Evolutionary conservation across 1,140 invertebrate genomes (phyloP).

Genomic region (Papilio polytes): DNA sequence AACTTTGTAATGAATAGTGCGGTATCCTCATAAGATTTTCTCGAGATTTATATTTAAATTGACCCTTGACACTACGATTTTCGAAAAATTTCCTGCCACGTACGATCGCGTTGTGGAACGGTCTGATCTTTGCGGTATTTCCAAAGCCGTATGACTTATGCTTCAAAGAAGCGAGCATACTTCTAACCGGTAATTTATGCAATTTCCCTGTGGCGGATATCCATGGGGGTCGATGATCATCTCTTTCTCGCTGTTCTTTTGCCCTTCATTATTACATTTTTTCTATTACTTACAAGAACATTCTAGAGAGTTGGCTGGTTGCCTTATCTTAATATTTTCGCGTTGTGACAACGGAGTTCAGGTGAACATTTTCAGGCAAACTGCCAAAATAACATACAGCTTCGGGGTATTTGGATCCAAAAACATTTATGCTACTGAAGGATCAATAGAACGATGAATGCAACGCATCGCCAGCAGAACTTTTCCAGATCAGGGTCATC

Average conservation of each 20-base stretch:
- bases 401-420: neutral
- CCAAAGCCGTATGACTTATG: too few relatives aligned
- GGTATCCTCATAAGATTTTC: neutral
- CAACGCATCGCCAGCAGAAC: neutral
- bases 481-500: neutral
- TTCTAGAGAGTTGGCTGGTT: neutral
- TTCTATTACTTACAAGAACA: neutral
- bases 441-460: neutral
- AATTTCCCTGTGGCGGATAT: too few relatives aligned
- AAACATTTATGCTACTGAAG: neutral
- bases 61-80: too few relatives aligned
- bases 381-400: neutral
- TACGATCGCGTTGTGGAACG: too few relatives aligned
- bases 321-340: neutral
- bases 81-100: too few relatives aligned
- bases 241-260: too few relatives aligned
- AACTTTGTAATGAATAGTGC: neutral
- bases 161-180: too few relatives aligned
- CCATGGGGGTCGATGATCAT: too few relatives aligned
- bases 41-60: neutral
- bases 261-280: too few relatives aligned
- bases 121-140: too few relatives aligned
- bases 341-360: neutral
- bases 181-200: too few relatives aligned
- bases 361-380: neutral